Evolutionary conservation across 30 jellyfish, hydroid and myxozoan genomes (phyloP), one percentile per base, ranked within the genome.

Genomic region (Nemopilema nomurai): DNA sequence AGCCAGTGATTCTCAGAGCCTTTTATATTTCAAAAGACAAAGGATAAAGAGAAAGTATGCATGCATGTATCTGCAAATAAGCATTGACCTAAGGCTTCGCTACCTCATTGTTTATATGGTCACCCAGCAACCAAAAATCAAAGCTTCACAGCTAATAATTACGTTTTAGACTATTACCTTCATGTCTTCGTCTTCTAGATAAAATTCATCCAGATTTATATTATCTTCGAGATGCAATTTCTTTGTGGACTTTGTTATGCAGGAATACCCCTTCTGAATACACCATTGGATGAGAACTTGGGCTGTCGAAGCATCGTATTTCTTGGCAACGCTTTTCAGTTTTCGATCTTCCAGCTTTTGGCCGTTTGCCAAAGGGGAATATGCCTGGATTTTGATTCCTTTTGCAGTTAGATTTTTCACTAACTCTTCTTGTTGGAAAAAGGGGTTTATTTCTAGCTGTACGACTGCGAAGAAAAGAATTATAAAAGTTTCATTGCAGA

Each of bases 401-500:
- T 63, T 71, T 18, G 73, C 27, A 25, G 83, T 28, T 21, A 85
- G 84, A 4, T 75, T 76, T 50, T 75, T 50, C 63, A 76, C 93
- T 18, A 74, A 51, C 20, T 74, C 83, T 1, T 19, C 67, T 74
- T 85, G 93, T 41, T 85, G 93, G 71, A 65, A 71, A 69, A 74
- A 74, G 18, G 93, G 93, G 29, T 74, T 75, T 68, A 85, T 85
- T 70, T 85, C 93, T 19, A 85, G 77, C 67, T 85, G 93, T 8
- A 67, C 93, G 49, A 85, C 93, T 85, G 69, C 25, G 16, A 33
- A 28, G 29, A 50, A 33, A 17, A 41, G 57, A n/a, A n/a, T n/a
- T n/a, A n/a, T n/a, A n/a, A n/a, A n/a, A n/a, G n/a, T n/a, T n/a
- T n/a, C n/a, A n/a, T n/a, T n/a, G n/a, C n/a, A n/a, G n/a, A n/a